Conservation (phyloP, 2,888 invertebrate genomes). For the Stomorhina lunata region DNA sequence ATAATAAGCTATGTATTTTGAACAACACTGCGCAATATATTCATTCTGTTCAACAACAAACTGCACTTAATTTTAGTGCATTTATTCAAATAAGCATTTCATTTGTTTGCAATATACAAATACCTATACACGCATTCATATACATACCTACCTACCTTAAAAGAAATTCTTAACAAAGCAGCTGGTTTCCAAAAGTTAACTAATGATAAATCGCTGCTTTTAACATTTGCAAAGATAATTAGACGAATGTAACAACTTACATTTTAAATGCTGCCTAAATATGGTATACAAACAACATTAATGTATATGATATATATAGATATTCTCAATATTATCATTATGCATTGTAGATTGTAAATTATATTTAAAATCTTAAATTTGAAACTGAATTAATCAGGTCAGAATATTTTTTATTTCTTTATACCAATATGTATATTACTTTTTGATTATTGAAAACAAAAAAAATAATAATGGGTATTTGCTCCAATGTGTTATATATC, state of each 20-base stretch:
- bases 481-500: conserved; percentile 11
- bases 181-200: background rate
- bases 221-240: background rate
- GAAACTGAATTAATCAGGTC: background rate
- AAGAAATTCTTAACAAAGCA: background rate
- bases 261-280: conserved; percentile 5
- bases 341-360: conserved; percentile 2
- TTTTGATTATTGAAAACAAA: background rate
- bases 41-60: conserved; percentile 1
- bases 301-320: background rate
- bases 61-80: conserved; percentile 38
- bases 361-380: background rate
- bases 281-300: background rate
- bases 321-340: background rate
- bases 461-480: background rate
- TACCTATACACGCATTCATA: background rate
- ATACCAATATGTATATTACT: background rate
- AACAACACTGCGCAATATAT: conserved; percentile 4
- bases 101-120: background rate
- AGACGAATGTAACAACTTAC: background rate
- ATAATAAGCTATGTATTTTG: background rate
- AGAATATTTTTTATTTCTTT: background rate
- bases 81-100: conserved; percentile 46
- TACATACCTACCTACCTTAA: background rate
- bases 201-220: background rate